Base-by-base conservation (phyloP, 2,113 vertebrate species). In the Gallinago media region DNA sequence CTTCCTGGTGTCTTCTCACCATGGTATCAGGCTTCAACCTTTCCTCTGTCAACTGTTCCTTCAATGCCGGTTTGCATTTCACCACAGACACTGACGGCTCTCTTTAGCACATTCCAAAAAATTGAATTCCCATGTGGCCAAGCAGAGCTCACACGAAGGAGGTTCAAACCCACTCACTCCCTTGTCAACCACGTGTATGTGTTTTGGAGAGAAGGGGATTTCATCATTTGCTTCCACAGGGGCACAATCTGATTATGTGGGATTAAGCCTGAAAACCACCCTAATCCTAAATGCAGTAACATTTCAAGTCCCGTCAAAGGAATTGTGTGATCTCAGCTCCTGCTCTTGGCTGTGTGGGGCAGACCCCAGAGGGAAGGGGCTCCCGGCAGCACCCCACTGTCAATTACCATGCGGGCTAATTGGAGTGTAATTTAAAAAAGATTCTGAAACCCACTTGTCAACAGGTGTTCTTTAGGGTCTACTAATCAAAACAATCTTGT, bases 401-500 rank as follows among this genome's bases (percentile, higher is more conserved):
- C 89, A 86, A 36, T 90, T 82, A 74, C 19, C 11, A 1, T 49
- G 47, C 9, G 44, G 47, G 56, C 76, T 94, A 95, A 92, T 73
- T 87, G 70, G 50, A 87, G 42, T 40, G 62, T 56, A 90, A 92
- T 90, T 94, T 63, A 46, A 94, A 94, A 46, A 46, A 29, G 44
- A 90, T 95, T 92, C 59, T 62, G 62, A 36, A 40, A 12, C 44
- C 78, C 55, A 71, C 50, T 91, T 91, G 59, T 93, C 92, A 97
- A 46, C 93, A 92, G 91, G 78, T 95, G 93, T 59, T 92, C 90
- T 86, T 95, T 74, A 65, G 54, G 40, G 7, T 62, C 58, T 81
- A 94, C 87, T 87, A 93, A 85, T 89, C 56, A 80, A 96, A 96
- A 95, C 86, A 85, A 96, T 80, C 25, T 19, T 95, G 61, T 92